Conservation (phyloP, 2,888 invertebrate species). For the Pollenia amentaria region DNA sequence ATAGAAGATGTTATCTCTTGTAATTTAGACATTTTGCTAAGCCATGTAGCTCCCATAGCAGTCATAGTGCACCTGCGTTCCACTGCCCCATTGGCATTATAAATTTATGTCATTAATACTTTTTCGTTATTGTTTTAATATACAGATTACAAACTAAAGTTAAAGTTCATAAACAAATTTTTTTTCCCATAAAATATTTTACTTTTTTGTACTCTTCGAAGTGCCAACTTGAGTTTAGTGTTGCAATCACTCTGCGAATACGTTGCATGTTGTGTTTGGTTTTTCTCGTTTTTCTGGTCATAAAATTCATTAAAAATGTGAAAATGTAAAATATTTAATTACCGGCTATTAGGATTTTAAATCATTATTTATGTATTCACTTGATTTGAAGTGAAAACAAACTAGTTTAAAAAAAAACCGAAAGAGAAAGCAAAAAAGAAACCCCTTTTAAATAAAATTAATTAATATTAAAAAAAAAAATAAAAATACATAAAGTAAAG, state of each 20-base stretch:
- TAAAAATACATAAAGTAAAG: no score
- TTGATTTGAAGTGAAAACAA: constrained; percentile 63
- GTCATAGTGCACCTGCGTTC: no score
- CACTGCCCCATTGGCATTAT: neutral
- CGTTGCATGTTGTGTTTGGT: constrained; percentile 54
- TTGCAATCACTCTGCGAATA: neutral
- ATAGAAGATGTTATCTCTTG: no score
- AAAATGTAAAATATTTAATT: constrained; percentile 71
- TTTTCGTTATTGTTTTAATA: neutral
- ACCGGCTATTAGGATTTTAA: constrained; percentile 61
- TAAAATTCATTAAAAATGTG: constrained; percentile 59
- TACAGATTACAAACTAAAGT: neutral
- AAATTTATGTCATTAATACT: neutral
- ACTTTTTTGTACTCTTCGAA: constrained; percentile 13
- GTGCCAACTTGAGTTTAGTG: constrained; percentile 54
- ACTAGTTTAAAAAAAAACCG: neutral
- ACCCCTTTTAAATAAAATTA: neutral
- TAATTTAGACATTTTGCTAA: no score
- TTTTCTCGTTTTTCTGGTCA: neutral
- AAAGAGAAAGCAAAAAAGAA: neutral
- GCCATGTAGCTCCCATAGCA: no score
- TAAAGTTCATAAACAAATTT: neutral
- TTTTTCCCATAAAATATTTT: constrained; percentile 12
- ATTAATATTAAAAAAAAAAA: neutral
- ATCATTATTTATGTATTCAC: constrained; percentile 56